These are phyloP conservation scores for Stercorarius parasiticus DNA, from an alignment of 2,113 vertebrate genomes.

Conservation along the genomic window DNA sequence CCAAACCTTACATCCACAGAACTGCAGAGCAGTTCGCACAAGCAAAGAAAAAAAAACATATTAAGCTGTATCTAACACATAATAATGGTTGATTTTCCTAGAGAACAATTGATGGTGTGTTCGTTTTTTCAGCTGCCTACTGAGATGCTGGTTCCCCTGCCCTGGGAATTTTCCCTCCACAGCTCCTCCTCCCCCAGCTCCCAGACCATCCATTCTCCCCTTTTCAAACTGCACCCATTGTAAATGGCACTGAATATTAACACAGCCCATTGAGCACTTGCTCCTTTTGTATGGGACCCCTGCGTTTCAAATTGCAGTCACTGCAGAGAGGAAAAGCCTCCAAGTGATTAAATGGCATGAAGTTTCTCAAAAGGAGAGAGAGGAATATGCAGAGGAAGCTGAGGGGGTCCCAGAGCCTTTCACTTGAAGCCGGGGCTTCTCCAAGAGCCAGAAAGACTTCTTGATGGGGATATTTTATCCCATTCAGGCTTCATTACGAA, in stretches of 20 bases:
- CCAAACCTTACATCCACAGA: background rate
- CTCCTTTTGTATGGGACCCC: constrained; percentile 68
- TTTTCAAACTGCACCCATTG: constrained; percentile 71
- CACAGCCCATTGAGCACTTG: constrained; percentile 63
- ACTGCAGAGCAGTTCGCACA: background rate
- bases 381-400: constrained; percentile 20
- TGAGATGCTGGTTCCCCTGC: background rate
- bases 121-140: background rate
- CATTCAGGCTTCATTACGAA: background rate
- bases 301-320: constrained; percentile 70
- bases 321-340: constrained; percentile 44
- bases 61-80: background rate
- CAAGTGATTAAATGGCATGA: constrained; percentile 61
- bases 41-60: background rate
- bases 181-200: constrained; percentile 38
- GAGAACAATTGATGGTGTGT: constrained; percentile 24
- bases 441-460: background rate
- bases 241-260: constrained; percentile 74
- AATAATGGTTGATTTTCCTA: background rate
- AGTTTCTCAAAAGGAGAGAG: constrained; percentile 50
- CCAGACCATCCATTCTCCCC: constrained; percentile 68
- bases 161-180: constrained; percentile 56
- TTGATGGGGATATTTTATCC: background rate
- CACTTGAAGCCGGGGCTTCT: background rate
- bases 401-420: constrained; percentile 24